phyloP scores from a whole-genome alignment of 2,797 vertebrate genomes.

The Neostethus bicornis region DNA sequence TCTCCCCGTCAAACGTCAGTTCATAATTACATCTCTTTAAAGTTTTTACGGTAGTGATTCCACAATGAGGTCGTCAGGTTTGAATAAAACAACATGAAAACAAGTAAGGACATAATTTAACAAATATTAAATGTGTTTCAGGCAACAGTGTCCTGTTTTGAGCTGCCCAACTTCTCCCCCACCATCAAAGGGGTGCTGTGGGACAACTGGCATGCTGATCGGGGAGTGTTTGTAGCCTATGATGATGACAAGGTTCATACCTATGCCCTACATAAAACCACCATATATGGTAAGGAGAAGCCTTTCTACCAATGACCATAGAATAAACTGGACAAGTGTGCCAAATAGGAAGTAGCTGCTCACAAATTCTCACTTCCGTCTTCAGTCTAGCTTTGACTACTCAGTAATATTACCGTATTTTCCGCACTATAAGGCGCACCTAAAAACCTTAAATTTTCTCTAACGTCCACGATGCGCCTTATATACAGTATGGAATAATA shows the following conservation, averaged over 20 bases:
- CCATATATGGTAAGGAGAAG: slow-evolving; percentile 87
- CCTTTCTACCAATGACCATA: neutral
- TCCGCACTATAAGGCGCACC: no score
- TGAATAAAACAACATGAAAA: no score
- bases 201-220: slow-evolving; percentile 93
- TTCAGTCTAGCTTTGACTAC: no score
- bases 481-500: no score
- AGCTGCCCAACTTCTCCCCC: slow-evolving; percentile 93
- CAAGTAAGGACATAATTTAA: no score
- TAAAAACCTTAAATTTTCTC: no score
- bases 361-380: no score
- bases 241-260: slow-evolving; percentile 95
- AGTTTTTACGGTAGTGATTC: no score
- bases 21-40: neutral
- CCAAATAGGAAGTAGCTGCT: no score
- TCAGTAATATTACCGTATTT: no score
- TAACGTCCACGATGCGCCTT: no score
- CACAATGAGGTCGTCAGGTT: no score
- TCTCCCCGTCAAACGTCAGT: slow-evolving; percentile 85
- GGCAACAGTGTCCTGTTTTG: slow-evolving; percentile 85
- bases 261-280: slow-evolving; percentile 91
- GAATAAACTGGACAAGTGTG: neutral
- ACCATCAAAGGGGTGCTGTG: slow-evolving; percentile 93
- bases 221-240: slow-evolving; percentile 89
- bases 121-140: slow-evolving; percentile 57